Conservation (phyloP, 2,113 vertebrate genomes). For the Vireo altiloquus region DNA sequence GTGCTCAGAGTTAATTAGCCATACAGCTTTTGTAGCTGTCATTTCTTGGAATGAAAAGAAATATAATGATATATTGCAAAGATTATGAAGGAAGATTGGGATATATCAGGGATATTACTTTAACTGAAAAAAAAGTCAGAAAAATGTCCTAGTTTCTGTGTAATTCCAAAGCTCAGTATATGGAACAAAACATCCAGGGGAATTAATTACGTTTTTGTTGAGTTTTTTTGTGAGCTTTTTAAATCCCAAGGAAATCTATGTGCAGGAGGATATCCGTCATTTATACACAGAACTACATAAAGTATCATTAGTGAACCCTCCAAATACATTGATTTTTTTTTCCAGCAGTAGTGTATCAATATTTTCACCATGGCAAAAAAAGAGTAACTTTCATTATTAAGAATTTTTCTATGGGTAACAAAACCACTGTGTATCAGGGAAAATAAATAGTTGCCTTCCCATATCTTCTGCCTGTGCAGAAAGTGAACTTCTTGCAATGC, state of each 20-base stretch:
- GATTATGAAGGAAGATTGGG: constrained; percentile 29
- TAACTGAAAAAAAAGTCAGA: constrained; percentile 15
- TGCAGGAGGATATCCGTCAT: constrained; percentile 14
- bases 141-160: constrained; percentile 40
- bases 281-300: constrained; percentile 14
- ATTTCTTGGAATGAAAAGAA: background rate
- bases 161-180: constrained; percentile 28
- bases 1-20: constrained; percentile 12
- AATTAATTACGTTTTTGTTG: constrained; percentile 55
- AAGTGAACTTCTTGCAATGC: background rate
- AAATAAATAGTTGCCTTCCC: background rate
- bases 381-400: constrained; percentile 9
- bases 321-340: constrained; percentile 14
- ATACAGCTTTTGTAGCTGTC: background rate
- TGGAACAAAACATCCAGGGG: constrained; percentile 44
- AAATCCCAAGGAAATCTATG: constrained; percentile 16
- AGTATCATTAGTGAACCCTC: constrained; percentile 14
- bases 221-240: background rate
- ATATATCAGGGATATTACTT: constrained; percentile 29
- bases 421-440: background rate
- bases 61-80: constrained; percentile 19
- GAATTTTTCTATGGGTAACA: constrained; percentile 16
- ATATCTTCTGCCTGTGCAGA: background rate
- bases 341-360: background rate
- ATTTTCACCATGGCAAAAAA: constrained; percentile 25